A percentile compares a stretch with the other conserved stretches of the same genome.
Evolutionary conservation across 64 coral and sea anemone genomes (phyloP).

Genomic region (Platygyra sinensis): DNA sequence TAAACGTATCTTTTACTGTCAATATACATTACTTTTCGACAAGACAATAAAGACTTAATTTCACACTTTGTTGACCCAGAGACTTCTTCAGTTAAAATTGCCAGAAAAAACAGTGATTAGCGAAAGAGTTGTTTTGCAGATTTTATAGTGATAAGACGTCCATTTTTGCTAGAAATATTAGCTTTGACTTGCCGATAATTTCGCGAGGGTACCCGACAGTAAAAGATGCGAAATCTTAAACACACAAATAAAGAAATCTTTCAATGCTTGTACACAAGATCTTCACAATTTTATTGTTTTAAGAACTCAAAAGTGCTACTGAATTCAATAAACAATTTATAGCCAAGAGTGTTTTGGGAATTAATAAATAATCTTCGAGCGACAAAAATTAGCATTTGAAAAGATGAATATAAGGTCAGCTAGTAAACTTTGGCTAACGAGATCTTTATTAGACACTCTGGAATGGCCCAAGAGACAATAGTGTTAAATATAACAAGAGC

Average conservation of each 20-base stretch:
- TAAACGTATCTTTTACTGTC: neutral
- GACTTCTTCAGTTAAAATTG: neutral
- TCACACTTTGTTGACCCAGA: neutral
- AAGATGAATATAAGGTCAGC: neutral
- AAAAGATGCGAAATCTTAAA: neutral
- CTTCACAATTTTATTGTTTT: neutral
- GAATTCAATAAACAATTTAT: constrained; percentile 31
- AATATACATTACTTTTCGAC: neutral
- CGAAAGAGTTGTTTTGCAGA: too few species aligned
- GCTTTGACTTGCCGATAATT: too few species aligned
- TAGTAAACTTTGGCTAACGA: neutral
- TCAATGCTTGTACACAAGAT: neutral
- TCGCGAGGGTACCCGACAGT: neutral
- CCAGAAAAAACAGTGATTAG: neutral
- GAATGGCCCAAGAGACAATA: neutral
- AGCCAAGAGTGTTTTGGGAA: neutral
- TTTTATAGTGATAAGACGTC: too few species aligned
- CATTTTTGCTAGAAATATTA: too few species aligned
- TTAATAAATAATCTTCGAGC: constrained; percentile 5
- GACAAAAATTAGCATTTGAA: constrained; percentile 8
- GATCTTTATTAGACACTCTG: neutral
- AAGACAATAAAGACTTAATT: neutral
- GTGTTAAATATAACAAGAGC: neutral
- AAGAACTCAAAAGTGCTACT: neutral
- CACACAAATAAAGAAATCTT: neutral